These are phyloP conservation scores for Caenorhabditis tropicalis DNA, from an alignment of 1,140 invertebrate genomes.

Conservation along the genomic window DNA sequence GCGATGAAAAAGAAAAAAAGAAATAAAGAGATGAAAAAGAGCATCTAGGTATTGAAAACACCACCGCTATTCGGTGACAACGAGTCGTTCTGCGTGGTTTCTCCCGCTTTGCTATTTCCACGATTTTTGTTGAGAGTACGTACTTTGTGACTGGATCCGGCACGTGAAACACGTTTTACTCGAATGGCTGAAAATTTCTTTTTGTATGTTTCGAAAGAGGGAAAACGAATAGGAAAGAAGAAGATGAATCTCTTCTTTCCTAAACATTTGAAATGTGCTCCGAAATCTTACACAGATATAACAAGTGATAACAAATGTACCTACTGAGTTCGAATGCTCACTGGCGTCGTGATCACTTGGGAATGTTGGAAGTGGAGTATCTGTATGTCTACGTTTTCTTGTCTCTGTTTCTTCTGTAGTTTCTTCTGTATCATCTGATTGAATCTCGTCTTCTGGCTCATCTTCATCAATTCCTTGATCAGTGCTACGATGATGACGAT, in stretches of 20 bases:
- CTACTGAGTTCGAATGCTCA: constrained; percentile 44
- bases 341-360: constrained; percentile 34
- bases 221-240: neutral
- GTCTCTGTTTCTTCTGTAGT: neutral
- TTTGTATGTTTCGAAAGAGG: neutral
- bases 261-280: neutral
- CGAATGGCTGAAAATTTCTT: constrained; percentile 41
- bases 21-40: neutral
- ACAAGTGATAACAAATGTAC: constrained; percentile 40
- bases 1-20: neutral
- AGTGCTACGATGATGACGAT: neutral
- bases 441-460: constrained; percentile 20
- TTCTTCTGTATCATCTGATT: neutral
- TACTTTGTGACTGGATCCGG: constrained; percentile 46
- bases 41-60: constrained; percentile 37
- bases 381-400: neutral
- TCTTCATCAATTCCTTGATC: constrained; percentile 6
- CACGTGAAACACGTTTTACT: constrained; percentile 47
- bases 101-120: constrained; percentile 52
- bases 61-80: constrained; percentile 39
- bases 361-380: constrained; percentile 20
- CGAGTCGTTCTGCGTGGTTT: constrained; percentile 27
- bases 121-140: constrained; percentile 53
- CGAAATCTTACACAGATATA: constrained; percentile 29
- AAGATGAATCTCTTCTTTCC: neutral